phyloP scores from a whole-genome alignment of 2,888 invertebrate species.

The Allolobophora icterica region DNA sequence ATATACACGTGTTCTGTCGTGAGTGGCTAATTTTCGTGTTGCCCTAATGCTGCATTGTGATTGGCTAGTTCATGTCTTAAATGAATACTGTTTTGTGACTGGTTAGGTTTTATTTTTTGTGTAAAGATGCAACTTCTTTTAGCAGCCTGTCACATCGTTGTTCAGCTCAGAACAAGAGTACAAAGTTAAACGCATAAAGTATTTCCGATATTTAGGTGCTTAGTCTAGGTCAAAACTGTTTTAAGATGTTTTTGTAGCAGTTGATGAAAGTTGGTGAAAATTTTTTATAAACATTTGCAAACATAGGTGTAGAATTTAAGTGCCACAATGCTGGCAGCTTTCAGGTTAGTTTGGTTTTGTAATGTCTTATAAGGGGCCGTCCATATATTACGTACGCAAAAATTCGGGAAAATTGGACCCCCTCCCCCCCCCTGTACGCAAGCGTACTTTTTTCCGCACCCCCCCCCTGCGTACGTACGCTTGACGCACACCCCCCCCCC shows the following conservation, averaged over 20 bases:
- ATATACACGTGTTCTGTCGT: background rate
- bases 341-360: background rate
- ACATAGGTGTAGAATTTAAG: background rate
- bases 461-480: no score
- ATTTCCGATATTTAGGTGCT: background rate
- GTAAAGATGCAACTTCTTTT: no score
- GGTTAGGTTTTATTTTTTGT: background rate
- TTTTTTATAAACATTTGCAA: background rate
- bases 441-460: no score
- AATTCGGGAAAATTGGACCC: no score
- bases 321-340: background rate
- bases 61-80: background rate
- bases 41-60: background rate
- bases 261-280: background rate
- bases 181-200: background rate
- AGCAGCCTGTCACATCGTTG: no score
- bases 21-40: background rate
- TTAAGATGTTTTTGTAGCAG: slow-evolving; percentile 2
- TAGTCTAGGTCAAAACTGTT: background rate
- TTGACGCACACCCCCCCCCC: no score
- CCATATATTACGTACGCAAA: no score
- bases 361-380: no score
- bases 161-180: no score
- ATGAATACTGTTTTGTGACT: background rate
- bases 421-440: no score